Evolutionary conservation across 2,888 invertebrate genomes (phyloP), one percentile per base, ranked within the genome.

Genomic region (Agelastica alni): DNA sequence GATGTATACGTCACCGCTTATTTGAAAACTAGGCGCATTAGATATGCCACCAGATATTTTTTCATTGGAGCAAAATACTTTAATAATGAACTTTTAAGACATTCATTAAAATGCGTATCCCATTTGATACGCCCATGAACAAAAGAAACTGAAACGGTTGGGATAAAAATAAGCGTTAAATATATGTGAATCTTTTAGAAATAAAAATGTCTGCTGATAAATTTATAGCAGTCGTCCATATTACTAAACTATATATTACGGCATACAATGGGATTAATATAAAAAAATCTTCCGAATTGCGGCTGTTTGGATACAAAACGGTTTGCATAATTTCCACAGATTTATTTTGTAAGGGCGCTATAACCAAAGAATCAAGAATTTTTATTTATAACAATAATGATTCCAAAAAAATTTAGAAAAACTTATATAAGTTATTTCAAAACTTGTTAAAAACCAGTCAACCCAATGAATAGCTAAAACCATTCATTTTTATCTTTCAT

Each of bases 241-340:
- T 72, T 68, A 68, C 68, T 68, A 69, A 67, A 73, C 73, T 74
- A 74, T 75, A 73, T 75, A 73, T 75, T 73, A 74, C 71, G 59
- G 53, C 58, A 67, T 70, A 75, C 74, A 75, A 75, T 75, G 66
- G 73, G 68, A 70, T 72, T 73, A 70, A 66, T 66, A 66, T 67
- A 70, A 41, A 71, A 72, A 70, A 68, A 69, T 59, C 45, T 56
- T 41, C 41, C 64, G 62, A 66, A 66, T 64, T 63, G 64, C 63
- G 62, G 56, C 59, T 61, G 60, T 61, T 63, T 60, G 58, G 59
- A 58, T 61, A 63, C 61, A 60, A 54, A 54, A 57, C 58, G 56
- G 61, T 59, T 62, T 63, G 66, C 64, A 67, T 65, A 66, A 65
- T 64, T 64, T 65, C 48, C 60, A 42, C 56, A 51, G 64, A 63